Evolutionary conservation across 2,888 invertebrate species (phyloP), one percentile per base, ranked within the genome.

Genomic region (Drosophila pegasa): DNA sequence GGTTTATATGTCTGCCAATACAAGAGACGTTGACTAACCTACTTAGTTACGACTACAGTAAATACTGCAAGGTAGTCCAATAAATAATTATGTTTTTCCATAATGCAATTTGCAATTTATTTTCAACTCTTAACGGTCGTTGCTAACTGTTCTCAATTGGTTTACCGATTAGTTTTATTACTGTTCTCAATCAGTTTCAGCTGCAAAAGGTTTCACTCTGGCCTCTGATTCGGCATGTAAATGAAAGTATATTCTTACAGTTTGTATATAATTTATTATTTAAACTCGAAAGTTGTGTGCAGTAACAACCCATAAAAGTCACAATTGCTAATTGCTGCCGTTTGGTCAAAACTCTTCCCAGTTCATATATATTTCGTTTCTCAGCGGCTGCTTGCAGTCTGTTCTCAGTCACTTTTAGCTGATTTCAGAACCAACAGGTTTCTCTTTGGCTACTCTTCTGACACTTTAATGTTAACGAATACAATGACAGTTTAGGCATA

Each of bases 311-410:
- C 10, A 14, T 43, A 25, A 25, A 22, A 2, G 18, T 22, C 4
- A 20, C n/a, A 25, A 2, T 25, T 16, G n/a, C 25, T 27, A 27
- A 10, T 27, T 45, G 16, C 16, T 45, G 12, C 27, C 12, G 7
- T 3, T 45, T 29, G 12, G 29, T 2, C 12, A 7, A 0, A 45
- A 27, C 12, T 45, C 3, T 27, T 29, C 45, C 10, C 43, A 45
- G 25, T 45, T 27, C 2, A 27, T 43, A 25, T 43, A 25, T 43
- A n/a, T 25, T 25, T 43, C n/a, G 43, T 43, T 43, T 43, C n/a
- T 25, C n/a, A 25, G 25, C 16, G 16, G 6, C 43, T 5, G n/a
- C 3, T 7, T 27, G 16, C 12, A 27, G 0, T n/a, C 16, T 45
- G 27, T 45, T 45, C 45, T 16, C 45, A 45, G 7, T 3, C 7